Evolutionary conservation across 2,113 vertebrate genomes (phyloP).

Genomic region (Rhineura floridana): DNA sequence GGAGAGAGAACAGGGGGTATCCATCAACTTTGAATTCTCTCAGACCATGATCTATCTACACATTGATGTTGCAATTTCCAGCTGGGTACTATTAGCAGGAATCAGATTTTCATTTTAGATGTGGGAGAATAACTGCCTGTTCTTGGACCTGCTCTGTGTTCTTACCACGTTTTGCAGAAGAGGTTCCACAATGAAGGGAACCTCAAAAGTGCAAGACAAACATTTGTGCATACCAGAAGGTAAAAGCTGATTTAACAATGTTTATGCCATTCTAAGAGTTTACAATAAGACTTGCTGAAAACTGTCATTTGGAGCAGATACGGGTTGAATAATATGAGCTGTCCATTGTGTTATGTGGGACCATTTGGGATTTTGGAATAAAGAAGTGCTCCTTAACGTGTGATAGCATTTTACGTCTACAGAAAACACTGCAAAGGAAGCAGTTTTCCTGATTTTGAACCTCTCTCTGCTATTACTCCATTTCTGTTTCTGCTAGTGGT

Average conservation of each 20-base stretch:
- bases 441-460: background rate
- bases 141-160: background rate
- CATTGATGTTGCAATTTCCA: background rate
- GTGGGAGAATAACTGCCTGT: background rate
- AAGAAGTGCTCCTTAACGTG: background rate
- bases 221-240: background rate
- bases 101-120: background rate
- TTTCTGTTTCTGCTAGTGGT: too few relatives aligned
- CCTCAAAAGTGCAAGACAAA: background rate
- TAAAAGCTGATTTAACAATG: background rate
- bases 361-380: background rate
- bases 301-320: background rate
- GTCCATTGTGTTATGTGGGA: background rate
- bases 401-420: background rate
- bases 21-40: background rate
- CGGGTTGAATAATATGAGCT: background rate
- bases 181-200: background rate
- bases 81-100: background rate
- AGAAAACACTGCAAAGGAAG: background rate
- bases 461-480: background rate
- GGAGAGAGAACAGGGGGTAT: background rate
- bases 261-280: background rate
- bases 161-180: background rate
- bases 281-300: background rate
- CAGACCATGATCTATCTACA: too few relatives aligned